Percentiles rank a stretch among this genome's conserved stretches.
These are phyloP conservation scores for Prionailurus bengalensis DNA, from an alignment of 2,113 vertebrate genomes.

Conservation along the genomic window DNA sequence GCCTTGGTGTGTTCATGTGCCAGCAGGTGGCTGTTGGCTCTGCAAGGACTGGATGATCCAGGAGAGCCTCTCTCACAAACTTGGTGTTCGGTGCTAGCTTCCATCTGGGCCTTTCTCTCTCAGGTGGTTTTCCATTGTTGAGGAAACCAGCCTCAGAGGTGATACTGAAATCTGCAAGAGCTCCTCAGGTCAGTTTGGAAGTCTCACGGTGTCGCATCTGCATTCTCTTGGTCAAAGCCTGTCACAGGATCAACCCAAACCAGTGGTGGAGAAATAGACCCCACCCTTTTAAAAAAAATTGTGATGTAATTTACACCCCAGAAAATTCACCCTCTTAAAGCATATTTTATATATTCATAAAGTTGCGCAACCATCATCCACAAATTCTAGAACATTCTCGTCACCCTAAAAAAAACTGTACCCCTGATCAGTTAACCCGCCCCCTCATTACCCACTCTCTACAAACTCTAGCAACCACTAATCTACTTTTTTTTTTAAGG, in stretches of 20 bases:
- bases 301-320: neutral
- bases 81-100: neutral
- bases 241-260: neutral
- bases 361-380: neutral
- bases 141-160: neutral
- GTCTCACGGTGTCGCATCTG: neutral
- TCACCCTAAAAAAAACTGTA: neutral
- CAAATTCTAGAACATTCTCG: neutral
- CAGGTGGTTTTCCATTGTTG: neutral
- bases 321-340: neutral
- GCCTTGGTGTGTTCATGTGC: neutral
- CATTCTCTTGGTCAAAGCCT: neutral
- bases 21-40: neutral
- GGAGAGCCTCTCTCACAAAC: neutral
- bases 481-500: neutral
- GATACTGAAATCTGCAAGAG: neutral
- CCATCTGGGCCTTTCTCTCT: neutral
- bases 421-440: neutral
- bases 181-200: neutral
- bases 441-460: neutral
- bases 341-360: neutral
- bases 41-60: neutral
- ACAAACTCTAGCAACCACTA: neutral
- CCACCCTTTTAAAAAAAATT: neutral
- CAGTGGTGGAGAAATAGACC: neutral